Percentiles rank a stretch among this genome's conserved stretches.
phyloP scores from a whole-genome alignment of 2,888 invertebrate species.

The Aleiodes alternator region DNA sequence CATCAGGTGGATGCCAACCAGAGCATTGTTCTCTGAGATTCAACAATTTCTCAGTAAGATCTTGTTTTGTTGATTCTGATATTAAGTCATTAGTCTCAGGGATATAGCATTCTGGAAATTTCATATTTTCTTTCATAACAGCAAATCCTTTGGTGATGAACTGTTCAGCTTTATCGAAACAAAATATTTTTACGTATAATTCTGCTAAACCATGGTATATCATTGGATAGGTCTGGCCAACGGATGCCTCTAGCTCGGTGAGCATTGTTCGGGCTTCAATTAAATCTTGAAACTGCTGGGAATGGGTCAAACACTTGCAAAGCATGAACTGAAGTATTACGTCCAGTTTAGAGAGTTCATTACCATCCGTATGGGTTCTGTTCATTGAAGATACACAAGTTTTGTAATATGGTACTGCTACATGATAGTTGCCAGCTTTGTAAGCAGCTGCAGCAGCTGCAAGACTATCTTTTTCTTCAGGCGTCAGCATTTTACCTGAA shows the following conservation, averaged over 20 bases:
- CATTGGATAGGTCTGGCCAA: slow-evolving; percentile 57
- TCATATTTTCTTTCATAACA: slow-evolving; percentile 46
- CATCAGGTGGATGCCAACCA: slow-evolving; percentile 63
- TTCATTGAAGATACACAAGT: slow-evolving; percentile 36
- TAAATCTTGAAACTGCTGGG: slow-evolving; percentile 52
- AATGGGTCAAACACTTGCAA: slow-evolving; percentile 23
- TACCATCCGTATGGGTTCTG: background rate
- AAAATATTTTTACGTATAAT: slow-evolving; percentile 60
- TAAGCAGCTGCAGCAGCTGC: slow-evolving; percentile 44
- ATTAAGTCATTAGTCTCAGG: slow-evolving; percentile 60
- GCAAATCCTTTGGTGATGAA: slow-evolving; percentile 53
- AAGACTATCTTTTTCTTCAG: slow-evolving; percentile 14
- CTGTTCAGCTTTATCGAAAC: slow-evolving; percentile 59
- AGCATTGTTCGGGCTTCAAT: slow-evolving; percentile 54
- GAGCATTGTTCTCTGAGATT: slow-evolving; percentile 57
- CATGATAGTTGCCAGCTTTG: slow-evolving; percentile 33
- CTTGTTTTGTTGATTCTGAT: slow-evolving; percentile 50
- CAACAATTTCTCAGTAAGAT: slow-evolving; percentile 24
- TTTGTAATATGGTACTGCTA: slow-evolving; percentile 47
- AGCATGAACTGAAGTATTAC: slow-evolving; percentile 26
- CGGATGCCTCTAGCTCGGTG: slow-evolving; percentile 50
- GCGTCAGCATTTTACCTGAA: background rate
- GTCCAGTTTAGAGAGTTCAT: slow-evolving; percentile 28
- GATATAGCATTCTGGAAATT: slow-evolving; percentile 53
- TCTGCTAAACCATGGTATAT: slow-evolving; percentile 59